These are phyloP conservation scores for Austrolebias charrua DNA, from an alignment of 2,797 vertebrate species.

Conservation along the genomic window DNA sequence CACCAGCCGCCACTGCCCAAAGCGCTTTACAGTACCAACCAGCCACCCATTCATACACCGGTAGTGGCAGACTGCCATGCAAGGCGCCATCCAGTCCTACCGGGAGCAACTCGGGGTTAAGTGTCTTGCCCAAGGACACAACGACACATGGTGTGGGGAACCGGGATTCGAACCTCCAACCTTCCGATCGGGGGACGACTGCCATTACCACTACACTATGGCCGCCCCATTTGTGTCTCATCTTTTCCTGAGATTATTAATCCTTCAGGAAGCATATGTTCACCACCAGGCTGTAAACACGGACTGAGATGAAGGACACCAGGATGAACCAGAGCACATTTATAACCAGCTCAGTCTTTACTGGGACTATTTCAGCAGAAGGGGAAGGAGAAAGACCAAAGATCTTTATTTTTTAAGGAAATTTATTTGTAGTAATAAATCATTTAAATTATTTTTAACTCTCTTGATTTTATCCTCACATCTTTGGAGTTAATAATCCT, in stretches of 20 bases:
- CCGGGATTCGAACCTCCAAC: too few species aligned
- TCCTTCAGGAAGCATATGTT: neutral
- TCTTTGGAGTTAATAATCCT: neutral
- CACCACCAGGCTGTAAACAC: neutral
- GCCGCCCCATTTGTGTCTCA: slow-evolving; percentile 26
- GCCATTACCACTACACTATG: too few species aligned
- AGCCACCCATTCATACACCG: too few species aligned
- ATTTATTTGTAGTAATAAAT: slow-evolving; percentile 4
- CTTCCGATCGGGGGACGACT: too few species aligned
- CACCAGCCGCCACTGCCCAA: too few species aligned
- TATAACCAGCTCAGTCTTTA: neutral
- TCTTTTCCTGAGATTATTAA: slow-evolving; percentile 15
- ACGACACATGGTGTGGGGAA: too few species aligned
- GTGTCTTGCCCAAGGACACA: too few species aligned
- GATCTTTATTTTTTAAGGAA: neutral
- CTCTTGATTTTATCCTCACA: neutral
- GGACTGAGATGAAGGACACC: neutral
- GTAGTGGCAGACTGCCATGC: too few species aligned
- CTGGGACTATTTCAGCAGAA: neutral
- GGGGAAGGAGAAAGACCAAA: neutral
- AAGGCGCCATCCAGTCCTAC: too few species aligned
- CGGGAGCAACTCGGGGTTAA: too few species aligned
- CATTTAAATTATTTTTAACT: neutral
- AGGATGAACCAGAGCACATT: neutral
- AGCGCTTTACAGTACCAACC: too few species aligned